phyloP scores from a whole-genome alignment of 1,140 invertebrate genomes.

The Hirudo medicinalis region DNA sequence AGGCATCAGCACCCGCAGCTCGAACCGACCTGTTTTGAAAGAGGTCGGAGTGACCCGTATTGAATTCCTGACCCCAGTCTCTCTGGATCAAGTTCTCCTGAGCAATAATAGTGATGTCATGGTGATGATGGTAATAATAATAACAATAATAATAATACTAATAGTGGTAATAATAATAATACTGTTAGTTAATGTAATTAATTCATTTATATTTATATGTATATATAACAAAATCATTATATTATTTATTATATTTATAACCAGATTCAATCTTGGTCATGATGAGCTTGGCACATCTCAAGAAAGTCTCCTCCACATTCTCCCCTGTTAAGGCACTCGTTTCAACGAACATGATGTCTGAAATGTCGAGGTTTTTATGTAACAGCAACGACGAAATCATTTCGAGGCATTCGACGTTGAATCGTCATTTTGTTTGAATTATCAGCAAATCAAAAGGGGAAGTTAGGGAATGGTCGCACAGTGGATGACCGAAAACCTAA shows the following conservation, averaged over 20 bases:
- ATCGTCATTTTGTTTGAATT: background rate
- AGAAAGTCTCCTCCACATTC: conserved; percentile 70
- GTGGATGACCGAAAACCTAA: too few species aligned
- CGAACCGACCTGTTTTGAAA: conserved; percentile 64
- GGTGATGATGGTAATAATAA: too few species aligned
- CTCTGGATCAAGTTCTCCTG: conserved; percentile 65
- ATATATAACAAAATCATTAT: too few species aligned
- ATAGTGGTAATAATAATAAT: too few species aligned
- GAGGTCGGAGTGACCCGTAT: conserved; percentile 54
- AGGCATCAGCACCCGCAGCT: conserved; percentile 37
- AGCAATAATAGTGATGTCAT: too few species aligned
- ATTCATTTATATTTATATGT: too few species aligned
- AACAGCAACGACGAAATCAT: background rate
- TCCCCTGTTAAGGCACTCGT: conserved; percentile 69
- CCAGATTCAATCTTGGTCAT: conserved; percentile 69
- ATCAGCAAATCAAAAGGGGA: too few species aligned
- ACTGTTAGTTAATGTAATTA: too few species aligned
- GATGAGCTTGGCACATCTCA: conserved; percentile 69
- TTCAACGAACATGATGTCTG: conserved; percentile 66
- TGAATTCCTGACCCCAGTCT: conserved; percentile 66
- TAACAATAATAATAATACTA: too few species aligned
- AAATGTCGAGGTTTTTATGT: conserved; percentile 22
- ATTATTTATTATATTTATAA: background rate
- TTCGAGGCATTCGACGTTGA: background rate
- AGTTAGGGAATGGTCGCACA: too few species aligned